Evolutionary conservation across 2,113 vertebrate species (phyloP).

Genomic region (Apistogramma diplotaenia): DNA sequence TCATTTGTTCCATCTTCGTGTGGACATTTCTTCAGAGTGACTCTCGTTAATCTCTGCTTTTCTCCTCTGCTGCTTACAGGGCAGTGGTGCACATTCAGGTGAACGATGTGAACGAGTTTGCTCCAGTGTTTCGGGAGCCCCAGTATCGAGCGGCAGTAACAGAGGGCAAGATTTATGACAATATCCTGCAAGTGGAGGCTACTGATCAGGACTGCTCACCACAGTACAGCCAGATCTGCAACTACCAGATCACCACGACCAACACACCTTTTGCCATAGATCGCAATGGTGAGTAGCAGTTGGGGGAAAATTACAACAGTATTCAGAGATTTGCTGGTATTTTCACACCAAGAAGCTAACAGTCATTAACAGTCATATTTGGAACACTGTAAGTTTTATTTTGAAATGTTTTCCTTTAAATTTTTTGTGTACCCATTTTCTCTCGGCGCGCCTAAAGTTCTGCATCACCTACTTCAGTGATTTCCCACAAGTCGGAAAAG

Average conservation of each 20-base stretch:
- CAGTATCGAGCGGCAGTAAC: conserved; percentile 86
- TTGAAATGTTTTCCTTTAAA: neutral
- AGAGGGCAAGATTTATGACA: conserved; percentile 94
- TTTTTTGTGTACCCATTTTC: neutral
- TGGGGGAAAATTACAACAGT: neutral
- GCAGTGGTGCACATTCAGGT: conserved; percentile 97
- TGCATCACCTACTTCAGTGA: neutral
- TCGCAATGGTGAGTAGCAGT: conserved; percentile 87
- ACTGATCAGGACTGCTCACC: conserved; percentile 94
- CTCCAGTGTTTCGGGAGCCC: conserved; percentile 88
- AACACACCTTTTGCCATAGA: conserved; percentile 94
- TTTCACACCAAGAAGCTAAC: neutral
- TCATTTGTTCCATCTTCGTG: neutral
- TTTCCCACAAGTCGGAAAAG: neutral
- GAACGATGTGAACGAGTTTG: conserved; percentile 95
- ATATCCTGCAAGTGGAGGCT: conserved; percentile 95
- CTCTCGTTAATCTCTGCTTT: neutral
- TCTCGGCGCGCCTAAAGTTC: neutral
- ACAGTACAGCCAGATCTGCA: conserved; percentile 97
- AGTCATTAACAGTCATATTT: neutral
- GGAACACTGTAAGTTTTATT: neutral
- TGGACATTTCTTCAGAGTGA: neutral
- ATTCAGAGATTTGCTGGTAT: neutral
- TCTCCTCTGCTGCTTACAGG: conserved; percentile 68
- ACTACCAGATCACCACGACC: conserved; percentile 89